These are phyloP conservation scores for Gambelia wislizenii DNA, from an alignment of 2,797 vertebrate species.

Conservation along the genomic window DNA sequence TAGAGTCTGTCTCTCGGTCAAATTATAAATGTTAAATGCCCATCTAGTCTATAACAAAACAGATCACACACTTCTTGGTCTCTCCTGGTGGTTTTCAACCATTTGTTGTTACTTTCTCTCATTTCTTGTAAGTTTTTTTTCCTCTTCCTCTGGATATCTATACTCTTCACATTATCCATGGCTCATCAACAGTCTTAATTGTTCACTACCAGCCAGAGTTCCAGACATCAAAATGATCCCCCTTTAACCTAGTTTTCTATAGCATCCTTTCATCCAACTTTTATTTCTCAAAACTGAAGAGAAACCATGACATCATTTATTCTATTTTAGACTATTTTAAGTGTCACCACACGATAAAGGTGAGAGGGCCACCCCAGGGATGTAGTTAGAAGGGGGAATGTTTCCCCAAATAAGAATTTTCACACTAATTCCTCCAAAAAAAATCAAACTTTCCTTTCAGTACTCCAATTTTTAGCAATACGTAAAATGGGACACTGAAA, in stretches of 20 bases:
- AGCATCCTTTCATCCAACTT: background rate
- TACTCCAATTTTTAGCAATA: no score
- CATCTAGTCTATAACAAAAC: background rate
- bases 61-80: background rate
- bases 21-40: constrained; percentile 1
- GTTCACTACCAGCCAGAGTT: background rate
- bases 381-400: background rate
- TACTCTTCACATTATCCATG: background rate
- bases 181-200: background rate
- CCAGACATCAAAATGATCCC: background rate
- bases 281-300: background rate
- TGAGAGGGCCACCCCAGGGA: background rate
- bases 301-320: background rate
- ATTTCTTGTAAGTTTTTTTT: background rate
- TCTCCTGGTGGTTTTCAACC: background rate
- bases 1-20: constrained; percentile 27
- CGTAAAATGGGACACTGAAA: no score
- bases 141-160: background rate
- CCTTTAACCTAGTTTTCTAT: background rate
- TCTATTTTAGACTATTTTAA: background rate
- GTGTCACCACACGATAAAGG: background rate
- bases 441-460: no score
- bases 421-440: no score
- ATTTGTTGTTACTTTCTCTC: background rate
- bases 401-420: no score